Evolutionary conservation across 2,113 vertebrate species (phyloP).

Genomic region (Todiramphus saurophagus): DNA sequence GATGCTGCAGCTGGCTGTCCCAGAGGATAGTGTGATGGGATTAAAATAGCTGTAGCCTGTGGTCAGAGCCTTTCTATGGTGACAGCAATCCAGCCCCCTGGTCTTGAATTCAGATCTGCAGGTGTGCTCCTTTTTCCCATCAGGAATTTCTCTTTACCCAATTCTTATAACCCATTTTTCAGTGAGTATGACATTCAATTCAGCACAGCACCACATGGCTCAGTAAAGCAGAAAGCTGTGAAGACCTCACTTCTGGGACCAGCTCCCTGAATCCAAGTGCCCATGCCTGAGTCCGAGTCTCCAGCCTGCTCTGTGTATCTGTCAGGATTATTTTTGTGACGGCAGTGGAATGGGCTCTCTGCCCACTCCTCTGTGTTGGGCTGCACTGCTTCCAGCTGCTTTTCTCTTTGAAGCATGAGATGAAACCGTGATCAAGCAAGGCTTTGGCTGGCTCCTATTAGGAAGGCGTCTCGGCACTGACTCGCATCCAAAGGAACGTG

Average conservation of each 20-base stretch:
- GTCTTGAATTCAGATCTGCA: not conserved
- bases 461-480: not conserved
- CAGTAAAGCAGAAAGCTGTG: not conserved
- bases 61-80: not conserved
- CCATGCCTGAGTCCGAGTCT: not conserved
- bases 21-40: not conserved
- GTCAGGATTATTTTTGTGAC: not conserved
- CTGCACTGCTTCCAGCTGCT: not conserved
- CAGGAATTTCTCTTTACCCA: not conserved
- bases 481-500: fast-evolving
- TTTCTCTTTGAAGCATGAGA: not conserved
- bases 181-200: fast-evolving
- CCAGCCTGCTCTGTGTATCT: not conserved
- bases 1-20: not conserved
- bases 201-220: not conserved
- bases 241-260: not conserved
- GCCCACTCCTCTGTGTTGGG: not conserved
- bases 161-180: not conserved
- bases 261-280: not conserved
- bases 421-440: fast-evolving
- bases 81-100: not conserved
- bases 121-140: not conserved
- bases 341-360: not conserved
- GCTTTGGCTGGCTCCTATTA: not conserved
- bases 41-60: not conserved